Evolutionary conservation across 2,797 vertebrate genomes (phyloP).

Genomic region (Phaenicophaeus curvirostris): DNA sequence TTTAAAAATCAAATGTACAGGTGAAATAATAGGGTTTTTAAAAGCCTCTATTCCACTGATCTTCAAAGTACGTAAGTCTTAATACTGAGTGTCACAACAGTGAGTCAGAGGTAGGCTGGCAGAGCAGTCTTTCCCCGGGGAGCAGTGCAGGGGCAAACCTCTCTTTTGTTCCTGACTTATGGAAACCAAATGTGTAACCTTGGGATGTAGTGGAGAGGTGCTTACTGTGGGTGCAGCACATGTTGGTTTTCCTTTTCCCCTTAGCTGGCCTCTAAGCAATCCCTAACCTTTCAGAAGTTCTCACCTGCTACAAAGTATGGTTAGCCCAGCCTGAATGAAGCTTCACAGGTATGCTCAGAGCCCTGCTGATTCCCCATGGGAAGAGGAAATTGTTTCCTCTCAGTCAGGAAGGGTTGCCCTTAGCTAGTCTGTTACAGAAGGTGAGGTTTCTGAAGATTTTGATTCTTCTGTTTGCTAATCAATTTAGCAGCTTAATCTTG

Average conservation of each 20-base stretch:
- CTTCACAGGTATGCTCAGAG: neutral
- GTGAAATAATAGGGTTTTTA: slow-evolving; percentile 12
- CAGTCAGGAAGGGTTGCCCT: neutral
- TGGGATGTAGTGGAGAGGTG: neutral
- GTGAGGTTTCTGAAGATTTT: neutral
- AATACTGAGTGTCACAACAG: slow-evolving; percentile 50
- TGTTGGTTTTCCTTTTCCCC: neutral
- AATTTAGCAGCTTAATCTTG: neutral
- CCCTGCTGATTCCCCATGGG: accelerated
- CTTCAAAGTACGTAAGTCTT: slow-evolving; percentile 28
- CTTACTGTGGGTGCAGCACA: neutral
- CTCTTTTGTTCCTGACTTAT: neutral
- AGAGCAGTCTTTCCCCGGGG: neutral
- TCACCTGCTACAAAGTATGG: accelerated
- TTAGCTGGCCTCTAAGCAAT: neutral
- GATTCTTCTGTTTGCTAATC: neutral
- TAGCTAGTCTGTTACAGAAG: neutral
- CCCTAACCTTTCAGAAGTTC: neutral
- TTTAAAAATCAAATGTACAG: slow-evolving; percentile 48
- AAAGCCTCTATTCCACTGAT: slow-evolving; percentile 3
- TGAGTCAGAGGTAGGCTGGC: slow-evolving; percentile 58
- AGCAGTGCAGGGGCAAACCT: neutral
- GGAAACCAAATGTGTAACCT: neutral
- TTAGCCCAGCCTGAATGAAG: neutral
- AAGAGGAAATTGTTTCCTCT: neutral